phyloP scores from a whole-genome alignment of 2,797 vertebrate species.

The Paedocypris micromegethes region DNA sequence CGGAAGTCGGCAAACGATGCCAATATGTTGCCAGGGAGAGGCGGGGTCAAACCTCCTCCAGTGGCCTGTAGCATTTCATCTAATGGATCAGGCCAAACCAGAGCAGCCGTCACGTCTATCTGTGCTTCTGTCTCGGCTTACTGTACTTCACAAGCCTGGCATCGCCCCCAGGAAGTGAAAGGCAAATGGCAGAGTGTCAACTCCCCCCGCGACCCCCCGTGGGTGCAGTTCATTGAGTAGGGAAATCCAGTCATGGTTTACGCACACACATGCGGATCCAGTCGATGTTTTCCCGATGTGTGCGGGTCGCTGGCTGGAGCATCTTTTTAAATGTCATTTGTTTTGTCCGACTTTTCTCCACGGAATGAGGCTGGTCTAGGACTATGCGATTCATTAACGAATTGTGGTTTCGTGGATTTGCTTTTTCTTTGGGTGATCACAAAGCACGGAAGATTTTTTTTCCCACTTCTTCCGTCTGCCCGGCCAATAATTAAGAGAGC shows the following conservation, averaged over 20 bases:
- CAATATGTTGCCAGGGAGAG: constrained; percentile 30
- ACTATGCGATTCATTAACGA: too few relatives aligned
- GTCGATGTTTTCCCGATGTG: too few relatives aligned
- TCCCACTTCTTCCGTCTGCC: too few relatives aligned
- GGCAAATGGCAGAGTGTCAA: constrained; percentile 32
- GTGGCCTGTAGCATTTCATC: constrained; percentile 35
- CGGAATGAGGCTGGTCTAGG: too few relatives aligned
- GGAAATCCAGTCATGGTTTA: background rate
- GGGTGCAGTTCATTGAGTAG: background rate
- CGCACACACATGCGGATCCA: background rate
- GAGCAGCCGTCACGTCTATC: constrained; percentile 41
- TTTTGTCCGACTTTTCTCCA: too few relatives aligned
- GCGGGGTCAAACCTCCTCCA: constrained; percentile 39
- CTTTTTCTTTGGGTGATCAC: too few relatives aligned
- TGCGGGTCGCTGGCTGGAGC: too few relatives aligned
- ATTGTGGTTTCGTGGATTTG: too few relatives aligned
- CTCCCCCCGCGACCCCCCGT: background rate
- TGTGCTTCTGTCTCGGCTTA: constrained; percentile 23
- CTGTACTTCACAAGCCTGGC: constrained; percentile 39
- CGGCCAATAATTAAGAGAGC: too few relatives aligned
- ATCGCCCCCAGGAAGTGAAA: constrained; percentile 27
- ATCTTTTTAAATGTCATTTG: too few relatives aligned
- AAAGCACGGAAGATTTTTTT: too few relatives aligned
- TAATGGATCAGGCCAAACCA: constrained; percentile 36
- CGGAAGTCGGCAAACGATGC: constrained; percentile 31